Conservation (phyloP, 2,888 invertebrate genomes). For the Eristalis pertinax region DNA sequence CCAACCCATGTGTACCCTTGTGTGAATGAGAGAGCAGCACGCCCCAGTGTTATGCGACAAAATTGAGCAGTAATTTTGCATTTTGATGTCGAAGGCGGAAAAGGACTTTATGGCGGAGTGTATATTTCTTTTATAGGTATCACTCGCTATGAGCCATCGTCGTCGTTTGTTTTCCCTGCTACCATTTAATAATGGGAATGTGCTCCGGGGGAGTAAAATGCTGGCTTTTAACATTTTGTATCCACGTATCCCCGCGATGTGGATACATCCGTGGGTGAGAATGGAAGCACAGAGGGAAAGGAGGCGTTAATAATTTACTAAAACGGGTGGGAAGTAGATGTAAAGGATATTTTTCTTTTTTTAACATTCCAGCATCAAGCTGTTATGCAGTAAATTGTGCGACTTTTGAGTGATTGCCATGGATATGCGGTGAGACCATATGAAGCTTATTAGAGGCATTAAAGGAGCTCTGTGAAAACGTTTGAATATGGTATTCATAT, state of each 20-base stretch:
- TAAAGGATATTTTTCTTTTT: background rate
- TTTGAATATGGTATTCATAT: background rate
- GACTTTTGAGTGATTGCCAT: background rate
- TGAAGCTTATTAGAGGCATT: background rate
- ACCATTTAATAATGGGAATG: conserved; percentile 45
- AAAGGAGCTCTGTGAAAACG: background rate
- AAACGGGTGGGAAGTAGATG: background rate
- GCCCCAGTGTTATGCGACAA: background rate
- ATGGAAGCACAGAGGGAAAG: background rate
- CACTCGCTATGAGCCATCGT: conserved; percentile 6
- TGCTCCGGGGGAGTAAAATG: conserved; percentile 30
- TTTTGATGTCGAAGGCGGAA: conserved; percentile 38
- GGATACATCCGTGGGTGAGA: background rate
- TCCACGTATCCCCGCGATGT: background rate
- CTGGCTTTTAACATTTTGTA: conserved; percentile 11
- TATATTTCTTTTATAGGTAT: conserved; percentile 14
- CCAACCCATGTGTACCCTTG: background rate
- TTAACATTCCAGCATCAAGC: background rate
- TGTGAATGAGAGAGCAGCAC: background rate
- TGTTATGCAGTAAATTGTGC: background rate
- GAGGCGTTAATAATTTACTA: background rate
- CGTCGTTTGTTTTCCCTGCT: conserved; percentile 12
- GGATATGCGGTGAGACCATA: background rate
- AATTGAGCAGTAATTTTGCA: conserved; percentile 46
- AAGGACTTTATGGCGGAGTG: conserved; percentile 31